Conservation (phyloP, 2,888 invertebrate genomes). For the Macrophya alboannulata region DNA sequence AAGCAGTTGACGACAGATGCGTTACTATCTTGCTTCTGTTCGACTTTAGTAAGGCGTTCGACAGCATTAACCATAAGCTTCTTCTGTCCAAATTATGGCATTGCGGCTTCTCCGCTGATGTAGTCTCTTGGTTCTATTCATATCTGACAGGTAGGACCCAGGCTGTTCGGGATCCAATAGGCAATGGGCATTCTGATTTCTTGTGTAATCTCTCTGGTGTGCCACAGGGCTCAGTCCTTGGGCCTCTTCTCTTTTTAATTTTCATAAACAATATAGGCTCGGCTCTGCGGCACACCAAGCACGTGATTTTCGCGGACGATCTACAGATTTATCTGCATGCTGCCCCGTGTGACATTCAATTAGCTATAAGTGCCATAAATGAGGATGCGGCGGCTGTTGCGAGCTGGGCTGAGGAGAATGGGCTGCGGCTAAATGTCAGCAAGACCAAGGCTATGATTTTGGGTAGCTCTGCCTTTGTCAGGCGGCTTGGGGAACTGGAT, state of each 20-base stretch:
- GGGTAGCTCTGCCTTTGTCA: background rate
- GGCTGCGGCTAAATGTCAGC: background rate
- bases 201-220: background rate
- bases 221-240: slow-evolving; percentile 20
- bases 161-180: background rate
- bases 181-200: background rate
- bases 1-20: background rate
- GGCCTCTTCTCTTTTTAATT: background rate
- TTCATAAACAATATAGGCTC: slow-evolving; percentile 6
- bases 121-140: background rate
- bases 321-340: background rate
- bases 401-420: no score
- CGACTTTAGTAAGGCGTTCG: background rate
- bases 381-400: background rate
- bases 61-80: background rate
- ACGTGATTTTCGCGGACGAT: background rate
- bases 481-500: no score
- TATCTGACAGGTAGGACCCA: background rate
- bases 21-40: no score
- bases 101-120: background rate
- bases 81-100: background rate
- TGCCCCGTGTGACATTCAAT: background rate
- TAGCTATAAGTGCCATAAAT: background rate
- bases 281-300: slow-evolving; percentile 1
- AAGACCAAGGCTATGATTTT: background rate